Evolutionary conservation across 2,797 vertebrate genomes (phyloP).

Genomic region (Acropternis orthonyx): DNA sequence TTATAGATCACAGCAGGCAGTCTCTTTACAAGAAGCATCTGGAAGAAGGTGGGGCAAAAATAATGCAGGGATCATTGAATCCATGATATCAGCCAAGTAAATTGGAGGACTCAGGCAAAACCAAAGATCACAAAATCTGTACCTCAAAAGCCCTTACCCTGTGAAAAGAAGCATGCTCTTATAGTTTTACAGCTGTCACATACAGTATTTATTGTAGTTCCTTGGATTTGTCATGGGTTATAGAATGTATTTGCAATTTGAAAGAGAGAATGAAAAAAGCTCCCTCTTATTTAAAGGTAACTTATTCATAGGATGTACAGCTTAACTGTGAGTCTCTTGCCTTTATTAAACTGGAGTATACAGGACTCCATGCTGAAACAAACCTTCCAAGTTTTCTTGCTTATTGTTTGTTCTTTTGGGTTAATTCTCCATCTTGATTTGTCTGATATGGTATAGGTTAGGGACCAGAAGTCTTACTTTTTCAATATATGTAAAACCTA

Average conservation of each 20-base stretch:
- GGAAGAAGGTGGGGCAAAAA: not conserved
- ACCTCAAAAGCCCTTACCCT: not conserved
- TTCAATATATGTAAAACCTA: not conserved
- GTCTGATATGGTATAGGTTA: not conserved
- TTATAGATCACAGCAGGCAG: not conserved
- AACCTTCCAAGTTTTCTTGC: not conserved
- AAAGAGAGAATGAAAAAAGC: not conserved
- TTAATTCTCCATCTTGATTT: not conserved
- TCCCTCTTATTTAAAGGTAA: not conserved
- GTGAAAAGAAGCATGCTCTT: not conserved
- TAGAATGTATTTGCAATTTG: not conserved
- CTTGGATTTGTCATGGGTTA: not conserved
- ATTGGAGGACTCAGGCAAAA: not conserved
- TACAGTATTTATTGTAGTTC: not conserved
- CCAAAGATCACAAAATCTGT: not conserved
- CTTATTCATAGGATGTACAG: not conserved
- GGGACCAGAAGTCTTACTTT: not conserved
- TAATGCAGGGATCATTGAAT: not conserved
- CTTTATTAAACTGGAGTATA: not conserved
- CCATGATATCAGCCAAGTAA: not conserved
- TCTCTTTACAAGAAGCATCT: not conserved
- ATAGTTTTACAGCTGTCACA: not conserved
- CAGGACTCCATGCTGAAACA: not conserved
- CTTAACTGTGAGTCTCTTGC: not conserved
- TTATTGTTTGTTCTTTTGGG: not conserved